These are phyloP conservation scores for Champsocephalus esox DNA, from an alignment of 2,797 vertebrate species.

Conservation along the genomic window DNA sequence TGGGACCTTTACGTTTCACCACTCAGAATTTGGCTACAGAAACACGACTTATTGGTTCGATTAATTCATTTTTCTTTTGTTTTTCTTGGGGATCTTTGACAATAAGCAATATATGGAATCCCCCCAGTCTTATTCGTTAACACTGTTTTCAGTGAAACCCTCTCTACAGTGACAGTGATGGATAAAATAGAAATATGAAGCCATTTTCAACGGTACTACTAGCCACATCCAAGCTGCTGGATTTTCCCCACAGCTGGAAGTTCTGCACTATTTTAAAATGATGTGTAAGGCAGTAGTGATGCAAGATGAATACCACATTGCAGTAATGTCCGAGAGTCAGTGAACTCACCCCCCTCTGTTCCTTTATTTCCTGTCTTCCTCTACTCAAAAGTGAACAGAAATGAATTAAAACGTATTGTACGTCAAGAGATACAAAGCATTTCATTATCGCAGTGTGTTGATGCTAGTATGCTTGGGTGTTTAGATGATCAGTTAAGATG, in stretches of 20 bases:
- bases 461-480: conserved; percentile 3
- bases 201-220: neutral
- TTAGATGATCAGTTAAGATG: conserved; percentile 24
- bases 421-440: neutral
- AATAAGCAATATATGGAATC: neutral
- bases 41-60: neutral
- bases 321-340: conserved; percentile 25
- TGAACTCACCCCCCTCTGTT: conserved; percentile 18
- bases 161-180: neutral
- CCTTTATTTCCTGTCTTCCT: conserved; percentile 52
- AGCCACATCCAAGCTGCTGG: conserved; percentile 6
- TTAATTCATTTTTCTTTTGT: no score
- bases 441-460: neutral
- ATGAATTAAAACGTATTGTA: conserved; percentile 13
- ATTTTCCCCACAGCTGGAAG: conserved; percentile 1
- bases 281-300: conserved; percentile 25
- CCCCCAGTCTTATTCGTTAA: neutral
- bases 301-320: conserved; percentile 38
- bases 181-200: neutral
- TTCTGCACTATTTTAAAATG: conserved; percentile 9
- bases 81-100: neutral
- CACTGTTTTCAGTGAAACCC: neutral
- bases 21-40: neutral
- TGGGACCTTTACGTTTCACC: no score
- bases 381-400: neutral